Conservation (phyloP, 1,140 invertebrate species). For the Zaprionus africanus region DNA sequence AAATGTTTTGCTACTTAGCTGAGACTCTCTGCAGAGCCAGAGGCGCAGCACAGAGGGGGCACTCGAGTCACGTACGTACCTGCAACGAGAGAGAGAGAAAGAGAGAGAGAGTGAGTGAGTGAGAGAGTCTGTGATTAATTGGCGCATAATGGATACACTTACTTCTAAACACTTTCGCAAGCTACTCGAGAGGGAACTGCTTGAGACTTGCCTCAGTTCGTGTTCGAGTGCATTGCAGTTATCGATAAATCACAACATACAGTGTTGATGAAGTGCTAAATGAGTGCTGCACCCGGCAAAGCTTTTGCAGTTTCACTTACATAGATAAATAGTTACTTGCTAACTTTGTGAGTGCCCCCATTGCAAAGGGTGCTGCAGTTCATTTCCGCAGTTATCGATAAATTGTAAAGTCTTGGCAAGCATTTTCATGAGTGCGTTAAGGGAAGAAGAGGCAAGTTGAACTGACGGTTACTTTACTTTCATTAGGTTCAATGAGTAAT, state of each 20-base stretch:
- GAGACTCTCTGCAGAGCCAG: not conserved
- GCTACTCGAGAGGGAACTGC: not conserved
- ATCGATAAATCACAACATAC: slow-evolving; percentile 5
- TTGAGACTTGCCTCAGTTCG: slow-evolving; percentile 11
- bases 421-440: not conserved
- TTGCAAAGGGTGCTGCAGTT: not conserved
- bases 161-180: slow-evolving; percentile 23
- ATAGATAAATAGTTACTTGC: slow-evolving; percentile 1
- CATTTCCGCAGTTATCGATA: slow-evolving; percentile 7
- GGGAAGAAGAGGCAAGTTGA: not conserved
- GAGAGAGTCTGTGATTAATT: slow-evolving; percentile 42
- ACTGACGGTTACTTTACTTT: too few relatives aligned
- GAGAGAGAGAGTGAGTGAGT: slow-evolving; percentile 16
- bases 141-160: slow-evolving; percentile 24
- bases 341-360: not conserved
- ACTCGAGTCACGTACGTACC: slow-evolving; percentile 56
- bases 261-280: slow-evolving; percentile 13
- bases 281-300: not conserved
- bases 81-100: slow-evolving; percentile 41
- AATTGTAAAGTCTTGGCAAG: not conserved
- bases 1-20: slow-evolving; percentile 40
- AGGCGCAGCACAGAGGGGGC: not conserved
- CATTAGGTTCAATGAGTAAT: too few relatives aligned
- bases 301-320: not conserved
- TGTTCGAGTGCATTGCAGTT: slow-evolving; percentile 5